These are phyloP conservation scores for Lumbricus terrestris DNA, from an alignment of 2,888 invertebrate genomes.

Conservation along the genomic window DNA sequence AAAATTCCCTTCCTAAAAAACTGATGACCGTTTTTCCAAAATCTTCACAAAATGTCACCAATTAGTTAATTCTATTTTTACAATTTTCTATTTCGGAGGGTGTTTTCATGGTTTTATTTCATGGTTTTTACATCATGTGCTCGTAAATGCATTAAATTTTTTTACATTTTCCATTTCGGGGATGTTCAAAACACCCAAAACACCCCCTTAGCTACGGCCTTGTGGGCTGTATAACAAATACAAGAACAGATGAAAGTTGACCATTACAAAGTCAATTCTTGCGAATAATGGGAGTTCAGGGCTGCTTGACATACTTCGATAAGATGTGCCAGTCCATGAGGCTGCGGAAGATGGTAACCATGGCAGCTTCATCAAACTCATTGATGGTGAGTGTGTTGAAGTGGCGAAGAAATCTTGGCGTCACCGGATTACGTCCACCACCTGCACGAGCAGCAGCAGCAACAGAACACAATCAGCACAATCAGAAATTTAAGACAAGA, in stretches of 20 bases:
- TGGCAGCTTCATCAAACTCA: conserved; percentile 59
- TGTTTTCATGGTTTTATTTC: too few species aligned
- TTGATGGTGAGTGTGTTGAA: conserved; percentile 60
- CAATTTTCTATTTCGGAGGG: too few species aligned
- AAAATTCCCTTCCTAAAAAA: too few species aligned
- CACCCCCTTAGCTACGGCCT: too few species aligned
- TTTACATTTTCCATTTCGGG: too few species aligned
- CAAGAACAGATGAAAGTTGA: neutral
- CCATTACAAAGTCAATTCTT: neutral
- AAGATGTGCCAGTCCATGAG: conserved; percentile 63
- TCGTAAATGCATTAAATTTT: too few species aligned
- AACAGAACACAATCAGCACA: neutral
- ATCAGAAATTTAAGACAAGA: neutral
- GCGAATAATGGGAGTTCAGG: neutral
- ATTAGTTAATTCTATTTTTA: too few species aligned
- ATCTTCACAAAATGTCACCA: too few species aligned
- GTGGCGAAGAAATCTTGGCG: conserved; percentile 58
- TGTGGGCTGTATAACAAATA: neutral
- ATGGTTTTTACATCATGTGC: too few species aligned
- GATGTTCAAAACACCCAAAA: too few species aligned
- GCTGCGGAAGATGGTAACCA: conserved; percentile 58
- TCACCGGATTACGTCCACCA: conserved; percentile 60
- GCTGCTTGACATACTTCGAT: conserved; percentile 66
- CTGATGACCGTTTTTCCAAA: too few species aligned
- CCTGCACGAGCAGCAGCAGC: conserved; percentile 53